These are phyloP conservation scores for Lepidochrysops patricia DNA, from an alignment of 2,888 invertebrate genomes.

Conservation along the genomic window DNA sequence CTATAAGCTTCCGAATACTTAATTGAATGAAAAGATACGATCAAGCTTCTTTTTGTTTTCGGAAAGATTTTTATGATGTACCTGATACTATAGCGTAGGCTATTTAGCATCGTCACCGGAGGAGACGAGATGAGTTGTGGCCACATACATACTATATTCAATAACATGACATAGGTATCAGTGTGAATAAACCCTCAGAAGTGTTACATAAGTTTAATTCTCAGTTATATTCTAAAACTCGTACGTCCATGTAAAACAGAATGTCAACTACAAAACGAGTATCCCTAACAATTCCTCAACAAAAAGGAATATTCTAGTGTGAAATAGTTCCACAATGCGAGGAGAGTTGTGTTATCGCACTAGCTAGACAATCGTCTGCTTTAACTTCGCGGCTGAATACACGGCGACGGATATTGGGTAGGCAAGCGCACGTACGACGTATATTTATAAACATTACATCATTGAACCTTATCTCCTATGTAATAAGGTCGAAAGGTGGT, in stretches of 20 bases:
- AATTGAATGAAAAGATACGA: too few species aligned
- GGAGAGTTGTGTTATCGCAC: slow-evolving; percentile 49
- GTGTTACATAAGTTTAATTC: not conserved
- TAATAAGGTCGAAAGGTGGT: not conserved
- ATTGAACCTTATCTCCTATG: not conserved
- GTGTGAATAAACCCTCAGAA: too few species aligned
- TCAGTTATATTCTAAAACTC: slow-evolving; percentile 25
- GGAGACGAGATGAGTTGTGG: too few species aligned
- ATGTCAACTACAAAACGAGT: slow-evolving; percentile 3
- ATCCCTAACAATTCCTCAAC: not conserved
- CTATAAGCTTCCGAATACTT: too few species aligned
- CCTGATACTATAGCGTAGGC: too few species aligned
- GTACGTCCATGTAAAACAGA: slow-evolving; percentile 16
- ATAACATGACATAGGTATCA: too few species aligned
- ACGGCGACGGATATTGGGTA: slow-evolving; percentile 56
- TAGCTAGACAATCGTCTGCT: slow-evolving; percentile 29
- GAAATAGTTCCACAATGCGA: slow-evolving; percentile 32
- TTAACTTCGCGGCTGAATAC: slow-evolving; percentile 26
- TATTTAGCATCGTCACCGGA: too few species aligned
- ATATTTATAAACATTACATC: not conserved
- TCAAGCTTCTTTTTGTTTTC: too few species aligned
- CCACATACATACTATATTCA: too few species aligned
- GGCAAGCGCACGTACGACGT: slow-evolving; percentile 40
- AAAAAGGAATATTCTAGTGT: slow-evolving; percentile 12
- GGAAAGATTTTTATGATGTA: too few species aligned